Conservation (phyloP, 2,113 vertebrate genomes). For the Phyllostomus hastatus region DNA sequence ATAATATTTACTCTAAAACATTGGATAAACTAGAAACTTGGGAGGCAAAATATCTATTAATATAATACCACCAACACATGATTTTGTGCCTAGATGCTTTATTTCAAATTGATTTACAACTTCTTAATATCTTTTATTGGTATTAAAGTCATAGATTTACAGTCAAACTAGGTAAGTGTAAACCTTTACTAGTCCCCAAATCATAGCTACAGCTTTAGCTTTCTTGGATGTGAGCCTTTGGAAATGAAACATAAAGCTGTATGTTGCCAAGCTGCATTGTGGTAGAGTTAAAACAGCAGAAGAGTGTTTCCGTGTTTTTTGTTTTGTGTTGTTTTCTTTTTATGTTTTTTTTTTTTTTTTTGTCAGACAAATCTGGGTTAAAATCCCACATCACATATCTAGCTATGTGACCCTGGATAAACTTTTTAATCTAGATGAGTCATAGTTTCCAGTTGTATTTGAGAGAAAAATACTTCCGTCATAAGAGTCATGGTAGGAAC, state of each 20-base stretch:
- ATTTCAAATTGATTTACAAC: slow-evolving; percentile 20
- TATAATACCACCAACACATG: slow-evolving; percentile 59
- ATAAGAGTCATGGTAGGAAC: background rate
- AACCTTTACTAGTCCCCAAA: slow-evolving; percentile 16
- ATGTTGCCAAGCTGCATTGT: background rate
- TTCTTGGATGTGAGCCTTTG: background rate
- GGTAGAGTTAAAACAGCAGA: background rate
- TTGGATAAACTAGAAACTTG: slow-evolving; percentile 46
- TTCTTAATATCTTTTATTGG: slow-evolving; percentile 41
- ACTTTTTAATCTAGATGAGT: background rate
- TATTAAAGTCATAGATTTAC: slow-evolving; percentile 5
- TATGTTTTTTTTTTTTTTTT: background rate
- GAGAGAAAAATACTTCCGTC: background rate
- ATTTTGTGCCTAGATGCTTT: slow-evolving; percentile 28
- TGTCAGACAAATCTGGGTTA: background rate
- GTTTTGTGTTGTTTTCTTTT: background rate
- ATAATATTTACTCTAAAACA: slow-evolving; percentile 67
- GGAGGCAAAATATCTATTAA: slow-evolving; percentile 62
- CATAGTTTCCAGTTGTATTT: background rate
- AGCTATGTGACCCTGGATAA: background rate
- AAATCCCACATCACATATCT: background rate
- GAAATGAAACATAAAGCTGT: background rate
- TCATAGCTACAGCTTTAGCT: background rate
- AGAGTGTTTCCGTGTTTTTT: background rate
- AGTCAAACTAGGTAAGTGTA: background rate